phyloP scores from a whole-genome alignment of 2,797 vertebrate species.

The Pyrocephalus nanus region DNA sequence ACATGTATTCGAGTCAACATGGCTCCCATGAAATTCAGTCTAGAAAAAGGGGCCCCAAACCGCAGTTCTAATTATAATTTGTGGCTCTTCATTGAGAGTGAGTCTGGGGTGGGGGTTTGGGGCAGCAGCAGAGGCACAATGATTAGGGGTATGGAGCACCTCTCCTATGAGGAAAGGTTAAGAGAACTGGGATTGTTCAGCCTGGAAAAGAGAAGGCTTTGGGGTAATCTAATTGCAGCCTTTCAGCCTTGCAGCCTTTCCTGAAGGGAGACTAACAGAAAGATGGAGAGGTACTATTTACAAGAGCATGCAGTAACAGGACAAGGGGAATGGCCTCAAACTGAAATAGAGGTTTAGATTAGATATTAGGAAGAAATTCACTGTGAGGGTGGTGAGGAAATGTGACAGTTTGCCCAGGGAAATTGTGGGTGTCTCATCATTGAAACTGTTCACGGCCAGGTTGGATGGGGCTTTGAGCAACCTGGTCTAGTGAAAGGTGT shows the following conservation, averaged over 20 bases:
- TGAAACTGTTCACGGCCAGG: background rate
- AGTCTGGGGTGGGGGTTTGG: fast-evolving
- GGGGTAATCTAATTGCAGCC: background rate
- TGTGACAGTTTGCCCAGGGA: background rate
- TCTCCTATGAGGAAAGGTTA: background rate
- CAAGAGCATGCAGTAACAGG: background rate
- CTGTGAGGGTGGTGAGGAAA: fast-evolving
- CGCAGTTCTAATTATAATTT: background rate
- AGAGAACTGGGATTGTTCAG: background rate
- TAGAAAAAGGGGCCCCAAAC: background rate
- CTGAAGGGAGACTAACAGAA: background rate
- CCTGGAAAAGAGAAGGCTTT: background rate
- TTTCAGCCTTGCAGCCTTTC: background rate
- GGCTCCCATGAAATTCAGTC: background rate
- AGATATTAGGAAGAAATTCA: background rate
- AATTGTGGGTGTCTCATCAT: background rate
- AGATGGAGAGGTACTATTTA: background rate
- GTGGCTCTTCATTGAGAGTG: background rate
- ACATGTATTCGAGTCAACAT: background rate
- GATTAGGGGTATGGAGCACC: background rate
- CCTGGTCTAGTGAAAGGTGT: background rate
- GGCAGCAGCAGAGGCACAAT: background rate
- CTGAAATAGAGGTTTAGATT: background rate
- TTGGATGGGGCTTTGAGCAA: background rate
- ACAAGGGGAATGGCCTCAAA: background rate